Evolutionary conservation across 1,140 invertebrate genomes (phyloP).

Genomic region (Neodiprion virginianus): DNA sequence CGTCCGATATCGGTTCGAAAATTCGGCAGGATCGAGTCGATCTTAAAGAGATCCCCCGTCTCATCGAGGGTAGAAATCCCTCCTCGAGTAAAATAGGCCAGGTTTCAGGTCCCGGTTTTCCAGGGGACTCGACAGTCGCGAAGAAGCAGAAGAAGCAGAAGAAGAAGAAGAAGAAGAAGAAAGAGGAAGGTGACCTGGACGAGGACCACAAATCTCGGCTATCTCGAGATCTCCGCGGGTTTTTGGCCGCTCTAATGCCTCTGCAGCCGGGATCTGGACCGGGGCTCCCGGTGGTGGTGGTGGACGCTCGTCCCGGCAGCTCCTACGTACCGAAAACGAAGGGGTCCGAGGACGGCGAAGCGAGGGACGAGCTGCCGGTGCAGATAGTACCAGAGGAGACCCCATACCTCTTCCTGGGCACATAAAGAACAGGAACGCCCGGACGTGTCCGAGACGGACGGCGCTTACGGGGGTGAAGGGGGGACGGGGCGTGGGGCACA

Average conservation of each 20-base stretch:
- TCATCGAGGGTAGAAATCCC: too few relatives aligned
- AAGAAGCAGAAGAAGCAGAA: not conserved
- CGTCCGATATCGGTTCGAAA: too few relatives aligned
- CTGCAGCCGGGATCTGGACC: not conserved
- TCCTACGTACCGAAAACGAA: slow-evolving; percentile 32
- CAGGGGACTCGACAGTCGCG: too few relatives aligned
- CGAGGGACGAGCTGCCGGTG: slow-evolving; percentile 32
- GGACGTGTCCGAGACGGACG: slow-evolving; percentile 53
- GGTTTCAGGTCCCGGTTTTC: too few relatives aligned
- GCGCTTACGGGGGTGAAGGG: slow-evolving; percentile 39
- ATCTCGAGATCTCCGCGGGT: slow-evolving; percentile 52
- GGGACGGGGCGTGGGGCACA: slow-evolving; percentile 13
- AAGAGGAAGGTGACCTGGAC: not conserved
- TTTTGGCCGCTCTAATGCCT: slow-evolving; percentile 54
- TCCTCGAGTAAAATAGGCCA: too few relatives aligned
- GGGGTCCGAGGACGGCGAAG: slow-evolving; percentile 20
- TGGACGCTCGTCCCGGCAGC: slow-evolving; percentile 34
- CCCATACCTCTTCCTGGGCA: slow-evolving; percentile 47
- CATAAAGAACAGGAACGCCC: slow-evolving; percentile 53
- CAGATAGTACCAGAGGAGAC: slow-evolving; percentile 45
- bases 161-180: not conserved
- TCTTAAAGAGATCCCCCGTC: too few relatives aligned
- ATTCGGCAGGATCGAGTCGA: too few relatives aligned
- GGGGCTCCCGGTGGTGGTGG: not conserved
- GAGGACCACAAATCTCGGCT: slow-evolving; percentile 31